Evolutionary conservation across 2,113 vertebrate species (phyloP).

Genomic region (Gadus macrocephalus): DNA sequence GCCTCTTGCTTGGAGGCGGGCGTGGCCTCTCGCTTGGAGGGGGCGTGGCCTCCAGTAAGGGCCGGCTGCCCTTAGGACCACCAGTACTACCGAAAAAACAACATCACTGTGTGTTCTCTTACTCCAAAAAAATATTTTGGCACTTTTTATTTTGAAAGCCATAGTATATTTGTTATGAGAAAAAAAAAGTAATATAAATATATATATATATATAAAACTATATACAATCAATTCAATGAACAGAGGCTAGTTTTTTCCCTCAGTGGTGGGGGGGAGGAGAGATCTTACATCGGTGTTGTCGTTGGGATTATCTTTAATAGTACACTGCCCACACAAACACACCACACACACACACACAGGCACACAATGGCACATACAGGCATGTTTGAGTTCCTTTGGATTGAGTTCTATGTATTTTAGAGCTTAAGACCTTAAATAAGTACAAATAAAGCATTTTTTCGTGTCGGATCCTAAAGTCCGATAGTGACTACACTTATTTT

Average conservation of each 20-base stretch:
- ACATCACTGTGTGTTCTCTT: conserved; percentile 83
- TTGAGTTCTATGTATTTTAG: conserved; percentile 29
- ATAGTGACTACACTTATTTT: too few relatives aligned
- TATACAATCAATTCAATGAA: conserved; percentile 70
- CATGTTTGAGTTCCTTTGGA: not conserved
- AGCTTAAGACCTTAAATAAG: conserved; percentile 14
- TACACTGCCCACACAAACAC: conserved; percentile 25
- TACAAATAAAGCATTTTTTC: too few relatives aligned
- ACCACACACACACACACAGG: conserved; percentile 10
- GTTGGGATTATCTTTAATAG: conserved; percentile 14
- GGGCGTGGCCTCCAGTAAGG: not conserved
- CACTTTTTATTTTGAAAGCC: conserved; percentile 83
- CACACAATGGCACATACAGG: conserved; percentile 1
- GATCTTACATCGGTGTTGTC: conserved; percentile 22
- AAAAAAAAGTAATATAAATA: conserved; percentile 55
- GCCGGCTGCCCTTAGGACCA: conserved; percentile 25
- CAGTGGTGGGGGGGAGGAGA: conserved; percentile 69
- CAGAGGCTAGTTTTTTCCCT: conserved; percentile 62
- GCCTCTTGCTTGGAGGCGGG: too few relatives aligned
- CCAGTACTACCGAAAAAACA: conserved; percentile 73
- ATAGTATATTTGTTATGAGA: conserved; percentile 80
- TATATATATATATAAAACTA: conserved; percentile 53
- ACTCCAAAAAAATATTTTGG: conserved; percentile 74
- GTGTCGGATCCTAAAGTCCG: too few relatives aligned
- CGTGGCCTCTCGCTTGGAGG: too few relatives aligned